phyloP scores from a whole-genome alignment of 2,797 vertebrate genomes.

The Rhinella marina region DNA sequence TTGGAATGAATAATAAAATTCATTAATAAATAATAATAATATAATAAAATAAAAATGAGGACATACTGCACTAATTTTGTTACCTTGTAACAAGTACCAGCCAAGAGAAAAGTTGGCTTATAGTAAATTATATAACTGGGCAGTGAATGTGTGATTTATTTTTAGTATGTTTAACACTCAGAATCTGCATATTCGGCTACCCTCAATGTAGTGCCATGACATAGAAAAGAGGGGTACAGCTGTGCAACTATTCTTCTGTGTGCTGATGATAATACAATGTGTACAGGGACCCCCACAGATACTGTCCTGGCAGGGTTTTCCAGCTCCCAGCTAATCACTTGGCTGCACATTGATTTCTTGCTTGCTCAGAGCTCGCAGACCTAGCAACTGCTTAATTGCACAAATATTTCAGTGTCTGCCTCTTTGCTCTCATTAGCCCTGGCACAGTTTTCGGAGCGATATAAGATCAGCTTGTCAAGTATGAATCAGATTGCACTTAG shows the following conservation, averaged over 20 bases:
- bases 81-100: not conserved
- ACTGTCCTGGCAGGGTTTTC: constrained; percentile 42
- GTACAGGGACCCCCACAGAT: constrained; percentile 42
- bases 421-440: constrained; percentile 50
- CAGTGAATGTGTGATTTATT: no score
- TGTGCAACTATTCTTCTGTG: constrained; percentile 35
- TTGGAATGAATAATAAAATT: not conserved
- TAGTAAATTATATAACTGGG: not conserved
- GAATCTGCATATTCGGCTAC: not conserved
- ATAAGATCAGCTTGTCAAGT: constrained; percentile 36
- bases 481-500: not conserved
- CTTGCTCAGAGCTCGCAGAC: constrained; percentile 51
- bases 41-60: not conserved
- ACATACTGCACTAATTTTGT: not conserved
- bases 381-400: constrained; percentile 56
- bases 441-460: constrained; percentile 19
- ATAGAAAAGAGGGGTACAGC: not conserved
- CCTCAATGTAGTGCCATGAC: not conserved
- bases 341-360: constrained; percentile 60
- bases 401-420: constrained; percentile 56
- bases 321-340: constrained; percentile 55
- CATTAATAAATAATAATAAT: no score
- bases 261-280: constrained; percentile 15
- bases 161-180: no score
- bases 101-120: not conserved